A percentile compares a stretch with the other conserved stretches of the same genome.
phyloP scores from a whole-genome alignment of 2,113 vertebrate species.

The Xiphorhynchus elegans region DNA sequence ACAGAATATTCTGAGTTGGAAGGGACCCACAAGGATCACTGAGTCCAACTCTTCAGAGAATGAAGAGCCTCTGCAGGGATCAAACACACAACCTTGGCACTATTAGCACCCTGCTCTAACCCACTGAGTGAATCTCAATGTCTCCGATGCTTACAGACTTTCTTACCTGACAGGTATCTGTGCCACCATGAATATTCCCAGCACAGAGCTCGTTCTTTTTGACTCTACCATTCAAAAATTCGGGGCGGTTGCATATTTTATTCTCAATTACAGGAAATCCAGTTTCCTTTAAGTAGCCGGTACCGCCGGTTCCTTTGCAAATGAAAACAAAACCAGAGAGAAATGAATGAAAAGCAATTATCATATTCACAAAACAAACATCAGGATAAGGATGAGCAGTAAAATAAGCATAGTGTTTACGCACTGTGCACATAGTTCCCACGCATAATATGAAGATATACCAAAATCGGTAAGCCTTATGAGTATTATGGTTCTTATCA shows the following conservation, averaged over 20 bases:
- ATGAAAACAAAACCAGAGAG: neutral
- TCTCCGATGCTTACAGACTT: neutral
- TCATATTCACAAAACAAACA: neutral
- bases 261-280: constrained; percentile 95
- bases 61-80: neutral
- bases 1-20: neutral
- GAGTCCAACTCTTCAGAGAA: neutral
- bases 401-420: neutral
- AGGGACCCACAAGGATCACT: neutral
- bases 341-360: neutral
- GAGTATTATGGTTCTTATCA: neutral
- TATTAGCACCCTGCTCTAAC: neutral
- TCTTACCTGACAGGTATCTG: constrained; percentile 92
- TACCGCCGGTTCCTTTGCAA: constrained; percentile 80
- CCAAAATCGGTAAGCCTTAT: neutral
- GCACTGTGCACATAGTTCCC: neutral
- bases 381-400: neutral
- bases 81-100: neutral
- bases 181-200: constrained; percentile 86
- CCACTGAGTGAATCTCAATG: neutral
- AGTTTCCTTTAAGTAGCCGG: constrained; percentile 86
- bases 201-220: constrained; percentile 86
- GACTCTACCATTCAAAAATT: constrained; percentile 83
- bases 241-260: constrained; percentile 87
- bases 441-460: neutral